Conservation (phyloP, 1,140 invertebrate species). For the Euura lappo region DNA sequence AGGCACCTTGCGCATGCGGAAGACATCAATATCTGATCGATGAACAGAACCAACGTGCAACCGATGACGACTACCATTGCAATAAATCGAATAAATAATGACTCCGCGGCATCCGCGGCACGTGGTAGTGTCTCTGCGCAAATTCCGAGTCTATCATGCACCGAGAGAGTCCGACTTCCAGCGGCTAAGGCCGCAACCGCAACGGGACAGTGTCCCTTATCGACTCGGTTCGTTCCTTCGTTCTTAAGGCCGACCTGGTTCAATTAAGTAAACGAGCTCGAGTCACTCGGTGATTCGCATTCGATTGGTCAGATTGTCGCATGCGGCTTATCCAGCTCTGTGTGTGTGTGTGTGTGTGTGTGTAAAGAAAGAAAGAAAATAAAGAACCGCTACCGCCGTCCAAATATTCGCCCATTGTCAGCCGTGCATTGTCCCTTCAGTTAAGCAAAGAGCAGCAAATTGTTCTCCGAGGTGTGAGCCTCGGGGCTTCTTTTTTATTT, state of each 20-base stretch:
- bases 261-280: constrained; percentile 5
- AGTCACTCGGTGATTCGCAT: background rate
- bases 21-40: constrained; percentile 7
- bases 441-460: background rate
- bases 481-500: constrained; percentile 1
- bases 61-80: constrained; percentile 4
- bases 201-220: background rate
- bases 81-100: constrained; percentile 7
- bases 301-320: background rate
- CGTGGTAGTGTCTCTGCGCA: background rate
- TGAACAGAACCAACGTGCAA: constrained; percentile 6
- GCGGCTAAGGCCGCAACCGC: background rate
- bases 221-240: constrained; percentile 3
- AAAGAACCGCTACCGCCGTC: too few species aligned
- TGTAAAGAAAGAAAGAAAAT: background rate
- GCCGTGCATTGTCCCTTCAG: too few species aligned
- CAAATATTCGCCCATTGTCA: too few species aligned
- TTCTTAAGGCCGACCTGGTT: background rate
- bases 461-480: background rate
- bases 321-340: background rate
- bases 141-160: constrained; percentile 1
- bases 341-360: background rate
- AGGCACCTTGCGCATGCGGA: constrained; percentile 3
- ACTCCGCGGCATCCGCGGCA: constrained; percentile 1
- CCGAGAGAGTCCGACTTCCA: background rate